Evolutionary conservation across 2,888 invertebrate genomes (phyloP).

Genomic region (Heliconius sara): DNA sequence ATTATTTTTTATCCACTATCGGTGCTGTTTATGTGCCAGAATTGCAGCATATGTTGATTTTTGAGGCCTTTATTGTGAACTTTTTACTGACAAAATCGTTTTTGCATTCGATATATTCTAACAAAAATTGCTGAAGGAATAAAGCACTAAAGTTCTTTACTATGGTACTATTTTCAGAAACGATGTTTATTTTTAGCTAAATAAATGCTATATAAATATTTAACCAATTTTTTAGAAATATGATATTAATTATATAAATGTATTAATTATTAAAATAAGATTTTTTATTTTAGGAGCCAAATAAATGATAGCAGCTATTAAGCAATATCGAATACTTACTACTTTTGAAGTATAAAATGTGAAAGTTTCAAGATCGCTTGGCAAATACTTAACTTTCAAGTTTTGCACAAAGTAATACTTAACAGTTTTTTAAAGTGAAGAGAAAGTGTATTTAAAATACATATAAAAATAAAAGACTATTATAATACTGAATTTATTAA

Average conservation of each 20-base stretch:
- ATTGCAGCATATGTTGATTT: too few relatives aligned
- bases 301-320: constrained; percentile 18
- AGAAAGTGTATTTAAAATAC: neutral
- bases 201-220: too few relatives aligned
- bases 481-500: neutral
- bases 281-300: neutral
- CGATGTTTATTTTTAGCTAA: neutral
- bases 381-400: constrained; percentile 26
- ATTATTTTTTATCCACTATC: neutral
- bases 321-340: constrained; percentile 14
- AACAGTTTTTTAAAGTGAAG: constrained; percentile 16
- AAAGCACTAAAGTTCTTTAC: too few relatives aligned
- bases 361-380: constrained; percentile 15
- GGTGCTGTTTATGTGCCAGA: too few relatives aligned
- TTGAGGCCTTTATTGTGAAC: neutral
- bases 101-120: neutral
- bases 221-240: too few relatives aligned
- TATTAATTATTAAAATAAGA: neutral
- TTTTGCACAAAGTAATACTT: constrained; percentile 12
- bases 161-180: neutral
- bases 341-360: constrained; percentile 19
- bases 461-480: neutral
- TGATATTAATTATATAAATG: too few relatives aligned
- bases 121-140: neutral
- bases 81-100: neutral